Evolutionary conservation across 2,888 invertebrate species (phyloP).

Genomic region (Rhamnusium bicolor): DNA sequence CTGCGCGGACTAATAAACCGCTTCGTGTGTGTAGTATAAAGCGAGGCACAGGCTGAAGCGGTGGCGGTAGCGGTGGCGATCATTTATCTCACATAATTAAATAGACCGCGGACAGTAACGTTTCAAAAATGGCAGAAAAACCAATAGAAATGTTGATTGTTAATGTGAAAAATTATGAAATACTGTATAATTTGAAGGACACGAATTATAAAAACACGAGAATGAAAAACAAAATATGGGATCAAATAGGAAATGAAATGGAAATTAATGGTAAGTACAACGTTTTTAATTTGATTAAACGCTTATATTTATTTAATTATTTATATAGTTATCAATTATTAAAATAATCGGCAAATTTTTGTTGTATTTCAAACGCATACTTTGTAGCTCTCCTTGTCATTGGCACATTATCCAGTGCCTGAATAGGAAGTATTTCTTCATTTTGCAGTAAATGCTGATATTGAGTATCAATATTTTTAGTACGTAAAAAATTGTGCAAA

Average conservation of each 20-base stretch:
- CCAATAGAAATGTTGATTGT: constrained; percentile 5
- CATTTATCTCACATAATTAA: no score
- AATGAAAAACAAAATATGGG: constrained; percentile 19
- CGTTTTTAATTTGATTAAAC: no score
- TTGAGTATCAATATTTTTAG: constrained; percentile 23
- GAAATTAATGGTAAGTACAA: no score
- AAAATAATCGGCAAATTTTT: constrained; percentile 27
- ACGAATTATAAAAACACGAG: constrained; percentile 15
- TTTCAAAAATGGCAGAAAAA: constrained; percentile 12
- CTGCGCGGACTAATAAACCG: no score
- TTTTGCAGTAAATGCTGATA: constrained; percentile 26
- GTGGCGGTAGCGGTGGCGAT: no score
- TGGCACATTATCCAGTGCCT: constrained; percentile 6
- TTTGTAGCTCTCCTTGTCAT: constrained; percentile 15
- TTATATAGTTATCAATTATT: constrained; percentile 26
- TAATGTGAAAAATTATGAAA: constrained; percentile 25
- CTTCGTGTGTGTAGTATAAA: no score
- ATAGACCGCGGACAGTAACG: no score
- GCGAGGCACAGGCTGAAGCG: no score
- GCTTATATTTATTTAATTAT: constrained; percentile 9
- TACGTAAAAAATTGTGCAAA: constrained; percentile 25
- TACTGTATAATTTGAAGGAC: constrained; percentile 26
- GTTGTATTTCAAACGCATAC: background rate
- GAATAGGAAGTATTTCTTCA: background rate
- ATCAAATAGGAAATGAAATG: no score